A percentile compares a stretch with the other conserved stretches of the same genome.
Conservation (phyloP, 1,140 invertebrate species). For the Drosophila novamexicana region DNA sequence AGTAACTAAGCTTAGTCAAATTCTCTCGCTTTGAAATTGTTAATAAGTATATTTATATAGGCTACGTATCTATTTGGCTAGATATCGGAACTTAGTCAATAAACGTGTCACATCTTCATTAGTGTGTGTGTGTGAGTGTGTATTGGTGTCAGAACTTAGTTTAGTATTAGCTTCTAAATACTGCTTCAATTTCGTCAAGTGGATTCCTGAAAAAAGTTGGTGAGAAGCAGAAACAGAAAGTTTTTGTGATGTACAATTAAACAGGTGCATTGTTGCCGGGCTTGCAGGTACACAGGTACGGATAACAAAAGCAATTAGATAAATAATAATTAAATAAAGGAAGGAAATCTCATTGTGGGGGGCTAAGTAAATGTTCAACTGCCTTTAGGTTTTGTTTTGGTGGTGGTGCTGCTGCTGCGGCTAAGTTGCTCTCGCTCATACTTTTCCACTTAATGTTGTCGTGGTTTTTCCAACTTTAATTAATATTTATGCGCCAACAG, state of each 20-base stretch:
- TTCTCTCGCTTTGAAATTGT: slow-evolving; percentile 56
- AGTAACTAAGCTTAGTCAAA: slow-evolving; percentile 59
- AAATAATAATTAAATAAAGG: slow-evolving; percentile 49
- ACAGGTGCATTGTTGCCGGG: slow-evolving; percentile 51
- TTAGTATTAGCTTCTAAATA: slow-evolving; percentile 84
- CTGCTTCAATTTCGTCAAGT: slow-evolving; percentile 84
- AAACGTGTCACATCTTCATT: slow-evolving; percentile 72
- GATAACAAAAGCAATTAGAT: slow-evolving; percentile 11
- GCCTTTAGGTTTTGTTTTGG: slow-evolving; percentile 33
- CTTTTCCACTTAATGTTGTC: slow-evolving; percentile 31
- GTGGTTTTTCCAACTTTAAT: slow-evolving; percentile 65
- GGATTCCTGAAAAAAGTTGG: slow-evolving; percentile 83
- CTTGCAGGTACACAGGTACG: slow-evolving; percentile 7
- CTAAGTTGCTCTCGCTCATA: slow-evolving; percentile 17
- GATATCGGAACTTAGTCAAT: slow-evolving; percentile 57
- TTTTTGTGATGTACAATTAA: slow-evolving; percentile 62
- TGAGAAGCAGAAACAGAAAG: slow-evolving; percentile 73
- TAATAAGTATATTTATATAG: slow-evolving; percentile 34
- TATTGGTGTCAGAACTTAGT: slow-evolving; percentile 55
- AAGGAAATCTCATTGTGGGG: slow-evolving; percentile 27
- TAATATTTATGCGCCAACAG: slow-evolving; percentile 77
- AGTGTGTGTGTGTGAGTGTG: slow-evolving; percentile 23
- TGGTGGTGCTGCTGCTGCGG: slow-evolving; percentile 14
- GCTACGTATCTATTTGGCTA: slow-evolving; percentile 39
- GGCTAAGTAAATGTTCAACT: slow-evolving; percentile 27